Percentiles rank a stretch among this genome's conserved stretches.
These are phyloP conservation scores for Acropternis orthonyx DNA, from an alignment of 2,797 vertebrate species.

Conservation along the genomic window DNA sequence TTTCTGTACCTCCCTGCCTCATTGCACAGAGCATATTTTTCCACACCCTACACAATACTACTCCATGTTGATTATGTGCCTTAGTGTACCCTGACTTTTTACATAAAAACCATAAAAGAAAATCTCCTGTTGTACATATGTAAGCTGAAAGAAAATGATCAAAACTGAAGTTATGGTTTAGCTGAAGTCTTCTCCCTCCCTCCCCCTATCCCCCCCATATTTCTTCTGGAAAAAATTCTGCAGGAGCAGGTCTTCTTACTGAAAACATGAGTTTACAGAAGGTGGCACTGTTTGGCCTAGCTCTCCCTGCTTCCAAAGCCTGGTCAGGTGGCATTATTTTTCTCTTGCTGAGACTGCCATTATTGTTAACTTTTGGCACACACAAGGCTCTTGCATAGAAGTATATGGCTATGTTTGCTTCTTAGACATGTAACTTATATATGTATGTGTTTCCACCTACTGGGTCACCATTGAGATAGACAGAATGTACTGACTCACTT, in stretches of 20 bases:
- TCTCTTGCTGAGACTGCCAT: not conserved
- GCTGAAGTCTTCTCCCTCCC: not conserved
- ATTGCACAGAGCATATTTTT: rapidly evolving
- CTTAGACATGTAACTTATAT: not conserved
- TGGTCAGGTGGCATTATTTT: not conserved
- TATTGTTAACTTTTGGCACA: not conserved
- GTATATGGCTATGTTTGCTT: not conserved
- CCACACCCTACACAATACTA: not conserved
- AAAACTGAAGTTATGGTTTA: not conserved
- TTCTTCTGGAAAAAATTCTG: not conserved
- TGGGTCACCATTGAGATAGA: not conserved
- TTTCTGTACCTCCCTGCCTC: not conserved
- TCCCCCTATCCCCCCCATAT: rapidly evolving
- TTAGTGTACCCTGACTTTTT: not conserved
- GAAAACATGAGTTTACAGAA: not conserved
- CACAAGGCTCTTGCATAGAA: not conserved
- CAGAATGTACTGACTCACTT: not conserved
- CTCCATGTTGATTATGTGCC: not conserved
- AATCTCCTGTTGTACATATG: not conserved
- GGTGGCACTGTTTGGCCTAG: not conserved
- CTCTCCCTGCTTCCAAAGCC: not conserved
- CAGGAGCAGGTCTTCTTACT: not conserved
- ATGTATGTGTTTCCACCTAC: not conserved
- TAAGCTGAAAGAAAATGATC: not conserved
- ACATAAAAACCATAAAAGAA: not conserved